Conservation (phyloP, 2,113 vertebrate genomes). For the Caranx melampygus region DNA sequence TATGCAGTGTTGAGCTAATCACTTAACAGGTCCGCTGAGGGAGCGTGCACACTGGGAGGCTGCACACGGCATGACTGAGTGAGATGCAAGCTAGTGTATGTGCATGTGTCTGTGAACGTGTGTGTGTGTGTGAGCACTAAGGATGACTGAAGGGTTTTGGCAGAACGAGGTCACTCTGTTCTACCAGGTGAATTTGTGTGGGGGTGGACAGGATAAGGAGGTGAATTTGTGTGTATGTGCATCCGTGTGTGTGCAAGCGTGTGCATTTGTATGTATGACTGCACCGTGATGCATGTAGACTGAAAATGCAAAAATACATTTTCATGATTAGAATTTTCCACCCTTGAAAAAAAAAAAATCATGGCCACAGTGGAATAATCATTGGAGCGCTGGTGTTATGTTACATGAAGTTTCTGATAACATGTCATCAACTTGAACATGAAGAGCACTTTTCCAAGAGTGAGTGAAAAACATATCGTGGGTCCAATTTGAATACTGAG, state of each 20-base stretch:
- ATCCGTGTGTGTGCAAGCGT: background rate
- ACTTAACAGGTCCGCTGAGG: conserved; percentile 69
- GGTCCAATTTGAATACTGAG: background rate
- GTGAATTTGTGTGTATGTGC: conserved; percentile 34
- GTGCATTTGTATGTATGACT: background rate
- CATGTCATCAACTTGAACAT: background rate
- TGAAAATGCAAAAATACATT: conserved; percentile 24
- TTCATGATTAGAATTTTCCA: background rate
- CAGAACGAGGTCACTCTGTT: conserved; percentile 82
- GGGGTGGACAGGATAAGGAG: conserved; percentile 64
- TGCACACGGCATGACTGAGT: conserved; percentile 35
- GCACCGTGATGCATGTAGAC: conserved; percentile 21
- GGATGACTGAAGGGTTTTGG: conserved; percentile 80
- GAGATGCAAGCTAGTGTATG: conserved; percentile 15
- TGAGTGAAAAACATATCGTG: background rate
- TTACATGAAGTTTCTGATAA: background rate
- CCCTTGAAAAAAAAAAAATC: background rate
- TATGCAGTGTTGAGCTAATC: conserved; percentile 59
- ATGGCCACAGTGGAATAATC: background rate
- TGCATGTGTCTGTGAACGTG: background rate
- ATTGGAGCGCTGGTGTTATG: background rate
- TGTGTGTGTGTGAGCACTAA: conserved; percentile 14
- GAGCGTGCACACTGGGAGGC: conserved; percentile 40
- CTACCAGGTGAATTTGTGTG: conserved; percentile 74
- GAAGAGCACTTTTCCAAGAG: background rate